Percentiles rank a stretch among this genome's conserved stretches.
These are phyloP conservation scores for Ivindomyrus marchei DNA, from an alignment of 2,113 vertebrate genomes.

Conservation along the genomic window DNA sequence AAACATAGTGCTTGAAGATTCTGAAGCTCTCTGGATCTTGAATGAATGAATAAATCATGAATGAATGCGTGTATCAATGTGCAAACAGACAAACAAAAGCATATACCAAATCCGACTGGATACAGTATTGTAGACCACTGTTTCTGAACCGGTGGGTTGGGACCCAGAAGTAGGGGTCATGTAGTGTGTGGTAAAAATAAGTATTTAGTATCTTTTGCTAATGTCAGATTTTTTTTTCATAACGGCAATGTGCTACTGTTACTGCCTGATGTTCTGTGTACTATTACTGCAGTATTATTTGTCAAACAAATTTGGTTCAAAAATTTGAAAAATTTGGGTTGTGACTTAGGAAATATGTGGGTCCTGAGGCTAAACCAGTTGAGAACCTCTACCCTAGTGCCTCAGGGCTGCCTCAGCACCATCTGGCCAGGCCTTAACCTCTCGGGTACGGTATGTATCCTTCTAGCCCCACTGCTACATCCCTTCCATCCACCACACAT, in stretches of 20 bases:
- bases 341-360: not conserved
- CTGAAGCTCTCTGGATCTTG: not conserved
- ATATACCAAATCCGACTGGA: not conserved
- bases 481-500: not conserved
- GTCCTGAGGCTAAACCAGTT: not conserved
- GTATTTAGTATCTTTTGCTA: not conserved
- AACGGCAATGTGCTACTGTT: not conserved
- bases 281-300: not conserved
- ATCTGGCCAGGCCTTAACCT: not conserved
- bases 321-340: not conserved
- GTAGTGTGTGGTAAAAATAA: not conserved
- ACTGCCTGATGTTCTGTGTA: not conserved
- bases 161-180: not conserved
- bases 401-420: not conserved
- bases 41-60: not conserved
- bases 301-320: not conserved
- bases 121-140: not conserved
- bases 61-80: not conserved
- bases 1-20: not conserved
- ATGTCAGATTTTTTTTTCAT: not conserved
- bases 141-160: not conserved
- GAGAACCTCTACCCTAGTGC: not conserved
- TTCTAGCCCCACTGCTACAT: not conserved
- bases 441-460: not conserved
- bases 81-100: not conserved